Evolutionary conservation across 2,888 invertebrate genomes (phyloP).

Genomic region (Laothoe populi): DNA sequence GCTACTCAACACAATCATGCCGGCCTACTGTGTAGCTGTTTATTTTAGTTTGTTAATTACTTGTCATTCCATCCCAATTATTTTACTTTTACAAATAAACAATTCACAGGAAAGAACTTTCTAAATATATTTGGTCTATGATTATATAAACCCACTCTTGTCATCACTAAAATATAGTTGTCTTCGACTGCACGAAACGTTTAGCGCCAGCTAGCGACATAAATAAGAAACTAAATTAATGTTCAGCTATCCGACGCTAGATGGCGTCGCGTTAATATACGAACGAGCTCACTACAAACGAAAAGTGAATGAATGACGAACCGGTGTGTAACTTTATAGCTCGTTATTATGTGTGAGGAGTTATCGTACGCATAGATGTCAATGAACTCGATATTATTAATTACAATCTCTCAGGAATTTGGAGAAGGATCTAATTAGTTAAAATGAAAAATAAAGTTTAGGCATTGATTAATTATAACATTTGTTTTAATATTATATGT

Average conservation of each 20-base stretch:
- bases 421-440: constrained; percentile 26
- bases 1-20: too few relatives aligned
- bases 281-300: constrained; percentile 42
- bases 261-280: constrained; percentile 55
- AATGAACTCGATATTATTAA: constrained; percentile 66
- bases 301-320: constrained; percentile 74
- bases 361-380: constrained; percentile 69
- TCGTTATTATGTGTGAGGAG: constrained; percentile 60
- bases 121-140: not conserved
- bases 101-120: not conserved
- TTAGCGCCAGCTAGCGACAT: constrained; percentile 60
- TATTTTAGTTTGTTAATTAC: not conserved
- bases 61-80: not conserved
- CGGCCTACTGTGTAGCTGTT: too few relatives aligned
- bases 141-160: not conserved
- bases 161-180: not conserved
- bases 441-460: constrained; percentile 4
- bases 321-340: constrained; percentile 62
- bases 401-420: constrained; percentile 40
- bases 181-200: not conserved
- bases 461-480: too few relatives aligned
- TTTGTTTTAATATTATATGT: too few relatives aligned
- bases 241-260: constrained; percentile 75
- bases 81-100: not conserved
- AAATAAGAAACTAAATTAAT: constrained; percentile 45